Evolutionary conservation across 2,888 invertebrate genomes (phyloP).

Genomic region (Halictus quadricinctus): DNA sequence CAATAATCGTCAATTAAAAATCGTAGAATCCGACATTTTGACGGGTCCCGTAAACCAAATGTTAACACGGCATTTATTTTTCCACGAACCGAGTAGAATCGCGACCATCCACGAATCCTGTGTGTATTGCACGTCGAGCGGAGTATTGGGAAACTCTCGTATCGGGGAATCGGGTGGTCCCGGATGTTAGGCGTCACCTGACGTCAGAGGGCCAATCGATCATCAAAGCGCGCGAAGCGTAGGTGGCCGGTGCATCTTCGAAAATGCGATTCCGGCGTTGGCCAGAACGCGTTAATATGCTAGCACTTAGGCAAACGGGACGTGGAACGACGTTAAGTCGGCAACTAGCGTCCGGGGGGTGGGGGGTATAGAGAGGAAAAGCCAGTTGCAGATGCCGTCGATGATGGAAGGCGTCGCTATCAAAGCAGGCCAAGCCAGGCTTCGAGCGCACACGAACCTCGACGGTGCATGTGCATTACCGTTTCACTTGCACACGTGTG

Average conservation of each 20-base stretch:
- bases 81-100: neutral
- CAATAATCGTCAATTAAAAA: too few species aligned
- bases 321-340: constrained; percentile 34
- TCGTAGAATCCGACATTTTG: too few species aligned
- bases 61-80: neutral
- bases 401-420: constrained; percentile 58
- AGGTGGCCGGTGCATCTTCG: constrained; percentile 14
- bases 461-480: constrained; percentile 49
- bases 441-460: constrained; percentile 37
- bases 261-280: constrained; percentile 27
- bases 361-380: neutral
- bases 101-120: neutral
- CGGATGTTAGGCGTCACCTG: constrained; percentile 4
- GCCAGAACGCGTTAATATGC: constrained; percentile 32
- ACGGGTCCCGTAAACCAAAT: too few species aligned
- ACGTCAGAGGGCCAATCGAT: constrained; percentile 29
- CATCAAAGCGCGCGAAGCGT: neutral
- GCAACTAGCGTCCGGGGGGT: neutral
- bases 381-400: constrained; percentile 33
- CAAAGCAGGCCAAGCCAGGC: constrained; percentile 66
- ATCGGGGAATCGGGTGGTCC: neutral
- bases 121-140: neutral
- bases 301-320: constrained; percentile 48
- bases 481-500: constrained; percentile 42
- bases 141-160: neutral